These are phyloP conservation scores for Mercenaria mercenaria DNA, from an alignment of 1,140 invertebrate genomes.

Conservation along the genomic window DNA sequence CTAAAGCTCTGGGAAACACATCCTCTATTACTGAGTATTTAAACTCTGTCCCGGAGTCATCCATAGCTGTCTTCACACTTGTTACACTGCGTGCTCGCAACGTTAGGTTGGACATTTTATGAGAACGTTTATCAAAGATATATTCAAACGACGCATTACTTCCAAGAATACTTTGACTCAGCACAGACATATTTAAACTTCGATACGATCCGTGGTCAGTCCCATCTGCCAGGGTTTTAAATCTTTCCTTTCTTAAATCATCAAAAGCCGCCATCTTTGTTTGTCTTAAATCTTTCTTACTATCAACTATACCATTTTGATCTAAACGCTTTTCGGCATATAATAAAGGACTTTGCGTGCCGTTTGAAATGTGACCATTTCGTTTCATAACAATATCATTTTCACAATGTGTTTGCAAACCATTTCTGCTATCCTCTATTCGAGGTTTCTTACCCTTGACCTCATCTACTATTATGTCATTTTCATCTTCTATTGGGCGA, in stretches of 20 bases:
- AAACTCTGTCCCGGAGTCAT: neutral
- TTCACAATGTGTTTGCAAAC: neutral
- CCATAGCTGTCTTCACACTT: neutral
- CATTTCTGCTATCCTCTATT: neutral
- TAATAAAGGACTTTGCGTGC: neutral
- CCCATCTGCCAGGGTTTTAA: neutral
- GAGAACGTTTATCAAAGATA: neutral
- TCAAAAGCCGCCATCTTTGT: neutral
- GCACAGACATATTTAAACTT: neutral
- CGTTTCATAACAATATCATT: too few relatives aligned
- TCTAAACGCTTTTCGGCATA: neutral
- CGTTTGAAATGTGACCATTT: neutral
- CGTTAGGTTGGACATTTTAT: neutral
- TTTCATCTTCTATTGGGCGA: neutral
- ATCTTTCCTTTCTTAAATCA: neutral
- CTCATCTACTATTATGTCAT: neutral
- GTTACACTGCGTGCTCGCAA: neutral
- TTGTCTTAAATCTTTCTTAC: neutral
- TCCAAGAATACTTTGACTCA: conserved; percentile 23
- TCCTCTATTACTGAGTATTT: neutral
- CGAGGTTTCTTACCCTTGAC: neutral
- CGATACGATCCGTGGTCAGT: neutral
- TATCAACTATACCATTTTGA: neutral
- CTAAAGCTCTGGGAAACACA: neutral
- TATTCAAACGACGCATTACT: conserved; percentile 32